Conservation (phyloP, 2,888 invertebrate genomes). For the Microplitis deprimator region DNA sequence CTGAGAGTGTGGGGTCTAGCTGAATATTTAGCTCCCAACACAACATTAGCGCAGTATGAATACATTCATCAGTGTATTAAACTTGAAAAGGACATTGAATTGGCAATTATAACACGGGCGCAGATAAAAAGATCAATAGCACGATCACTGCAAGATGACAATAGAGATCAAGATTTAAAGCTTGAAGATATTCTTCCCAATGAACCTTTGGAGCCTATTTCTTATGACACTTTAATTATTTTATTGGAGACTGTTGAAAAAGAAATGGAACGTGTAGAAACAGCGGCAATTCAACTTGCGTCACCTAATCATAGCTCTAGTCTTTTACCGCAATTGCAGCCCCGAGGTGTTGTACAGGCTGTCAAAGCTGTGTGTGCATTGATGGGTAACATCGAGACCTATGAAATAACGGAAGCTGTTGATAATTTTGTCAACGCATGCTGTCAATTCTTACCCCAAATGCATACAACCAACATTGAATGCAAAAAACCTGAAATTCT, state of each 20-base stretch:
- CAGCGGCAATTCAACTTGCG: constrained; percentile 74
- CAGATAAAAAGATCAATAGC: constrained; percentile 81
- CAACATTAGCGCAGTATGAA: constrained; percentile 89
- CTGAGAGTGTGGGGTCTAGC: constrained; percentile 88
- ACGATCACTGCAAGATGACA: constrained; percentile 87
- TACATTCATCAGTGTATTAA: constrained; percentile 95
- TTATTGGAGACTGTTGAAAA: constrained; percentile 87
- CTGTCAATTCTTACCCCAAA: constrained; percentile 71
- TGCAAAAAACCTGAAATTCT: constrained; percentile 77
- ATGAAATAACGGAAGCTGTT: constrained; percentile 86
- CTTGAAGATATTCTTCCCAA: constrained; percentile 86
- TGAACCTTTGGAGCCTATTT: constrained; percentile 81
- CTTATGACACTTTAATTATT: constrained; percentile 88
- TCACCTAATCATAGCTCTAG: constrained; percentile 65
- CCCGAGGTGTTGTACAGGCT: constrained; percentile 87
- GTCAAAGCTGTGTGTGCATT: constrained; percentile 93
- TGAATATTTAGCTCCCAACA: constrained; percentile 90
- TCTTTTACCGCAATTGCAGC: constrained; percentile 73
- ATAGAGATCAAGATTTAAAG: constrained; percentile 80
- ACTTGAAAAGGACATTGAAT: constrained; percentile 89
- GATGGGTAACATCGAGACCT: constrained; percentile 90
- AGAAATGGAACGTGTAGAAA: constrained; percentile 84
- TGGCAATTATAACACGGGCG: constrained; percentile 74
- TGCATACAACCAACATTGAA: constrained; percentile 66
- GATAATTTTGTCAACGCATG: constrained; percentile 77